Base-by-base conservation (phyloP, 2,113 vertebrate genomes). In the Caloenas nicobarica region DNA sequence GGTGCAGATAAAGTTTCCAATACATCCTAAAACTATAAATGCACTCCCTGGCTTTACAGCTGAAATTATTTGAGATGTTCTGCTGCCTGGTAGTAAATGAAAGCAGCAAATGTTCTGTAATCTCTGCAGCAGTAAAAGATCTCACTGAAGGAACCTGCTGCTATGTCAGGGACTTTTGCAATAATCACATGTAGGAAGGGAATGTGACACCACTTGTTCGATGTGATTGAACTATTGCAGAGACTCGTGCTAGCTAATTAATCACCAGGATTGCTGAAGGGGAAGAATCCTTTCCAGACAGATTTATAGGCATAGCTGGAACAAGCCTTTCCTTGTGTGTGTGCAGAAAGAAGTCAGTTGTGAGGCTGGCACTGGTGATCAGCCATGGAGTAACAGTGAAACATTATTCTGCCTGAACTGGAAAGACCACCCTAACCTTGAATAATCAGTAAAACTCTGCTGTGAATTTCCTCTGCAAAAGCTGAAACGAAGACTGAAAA, bases 121-220 rank as follows among this genome's bases (percentile, higher is more conserved):
- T 74, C 72, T 86, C 72, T 73, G 65, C 69, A 81, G 74, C 64
- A 36, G 29, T 69, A 50, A 65, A 91, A 91, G 44, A 79, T 65
- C 34, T 85, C 62, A 57, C 70, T 21, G 53, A 71, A 85, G 65
- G 46, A 86, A 65, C 44, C 81, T 58, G 81, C 77, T 79, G 78
- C 66, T 70, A 29, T 42, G 74, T 77, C 89, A 72, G 16, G 36
- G 56, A 73, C 71, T 58, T 89, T 54, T 73, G 66, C 79, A 91
- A 86, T 80, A 91, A 96, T 94, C 89, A 51, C 87, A 88, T 94
- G 85, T 66, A 86, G 88, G 66, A 94, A 95, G 40, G 60, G 61
- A 94, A 92, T 58, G 54, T 72, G 85, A 89, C 78, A 91, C 78
- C 79, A 42, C 71, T 97, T 93, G 64, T 82, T 89, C 26, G 0